These are phyloP conservation scores for Arctocebus calabarensis DNA, from an alignment of 2,797 vertebrate species.

Conservation along the genomic window DNA sequence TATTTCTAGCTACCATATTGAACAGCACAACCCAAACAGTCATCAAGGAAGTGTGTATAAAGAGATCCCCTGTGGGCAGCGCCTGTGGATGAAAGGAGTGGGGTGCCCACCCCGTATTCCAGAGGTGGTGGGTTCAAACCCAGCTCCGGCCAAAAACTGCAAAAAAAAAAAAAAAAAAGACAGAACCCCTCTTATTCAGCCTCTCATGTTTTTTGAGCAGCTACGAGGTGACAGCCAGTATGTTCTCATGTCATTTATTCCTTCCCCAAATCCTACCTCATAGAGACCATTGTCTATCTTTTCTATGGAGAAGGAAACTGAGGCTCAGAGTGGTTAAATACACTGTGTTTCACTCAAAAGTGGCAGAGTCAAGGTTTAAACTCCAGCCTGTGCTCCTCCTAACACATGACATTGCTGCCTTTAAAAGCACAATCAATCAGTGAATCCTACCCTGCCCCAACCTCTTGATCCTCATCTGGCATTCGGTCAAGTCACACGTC, in stretches of 20 bases:
- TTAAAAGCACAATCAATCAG: neutral
- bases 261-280: too few relatives aligned
- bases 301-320: neutral
- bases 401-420: neutral
- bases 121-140: too few relatives aligned
- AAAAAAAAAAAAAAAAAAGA: too few relatives aligned
- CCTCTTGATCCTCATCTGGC: neutral
- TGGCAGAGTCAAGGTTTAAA: neutral
- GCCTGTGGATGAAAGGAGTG: too few relatives aligned
- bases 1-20: neutral
- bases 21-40: neutral
- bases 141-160: too few relatives aligned
- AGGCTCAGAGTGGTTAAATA: neutral
- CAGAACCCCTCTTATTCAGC: neutral
- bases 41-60: neutral
- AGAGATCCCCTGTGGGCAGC: too few relatives aligned
- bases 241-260: neutral
- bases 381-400: neutral
- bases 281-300: neutral
- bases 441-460: neutral
- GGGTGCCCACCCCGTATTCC: too few relatives aligned
- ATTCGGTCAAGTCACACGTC: neutral
- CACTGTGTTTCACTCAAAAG: neutral
- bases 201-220: neutral
- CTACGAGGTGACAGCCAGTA: neutral